Evolutionary conservation across 2,113 vertebrate species (phyloP).

Genomic region (Ceyx cyanopectus): DNA sequence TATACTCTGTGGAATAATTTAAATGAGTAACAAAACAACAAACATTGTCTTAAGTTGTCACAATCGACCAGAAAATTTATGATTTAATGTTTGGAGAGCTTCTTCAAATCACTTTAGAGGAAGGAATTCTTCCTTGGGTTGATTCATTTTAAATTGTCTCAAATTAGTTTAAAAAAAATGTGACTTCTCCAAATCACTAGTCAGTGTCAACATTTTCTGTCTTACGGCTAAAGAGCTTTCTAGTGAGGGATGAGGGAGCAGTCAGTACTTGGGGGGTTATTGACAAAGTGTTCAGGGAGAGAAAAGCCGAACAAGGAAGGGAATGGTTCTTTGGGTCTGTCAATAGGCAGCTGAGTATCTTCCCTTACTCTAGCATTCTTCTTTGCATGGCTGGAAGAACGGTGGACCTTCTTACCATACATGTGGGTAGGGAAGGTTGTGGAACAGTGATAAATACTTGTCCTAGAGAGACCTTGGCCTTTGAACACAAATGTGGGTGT

Average conservation of each 20-base stretch:
- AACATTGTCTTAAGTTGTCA: conserved; percentile 5
- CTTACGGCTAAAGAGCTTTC: neutral
- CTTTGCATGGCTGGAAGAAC: neutral
- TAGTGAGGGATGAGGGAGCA: neutral
- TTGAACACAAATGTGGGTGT: neutral
- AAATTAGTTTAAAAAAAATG: neutral
- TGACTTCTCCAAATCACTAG: neutral
- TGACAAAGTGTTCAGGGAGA: neutral
- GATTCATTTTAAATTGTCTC: neutral
- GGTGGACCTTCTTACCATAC: neutral
- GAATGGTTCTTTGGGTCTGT: neutral
- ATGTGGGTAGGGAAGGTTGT: neutral
- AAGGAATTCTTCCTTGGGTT: neutral
- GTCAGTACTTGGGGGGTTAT: neutral
- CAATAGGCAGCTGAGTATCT: neutral
- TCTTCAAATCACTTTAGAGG: neutral
- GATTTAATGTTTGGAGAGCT: neutral
- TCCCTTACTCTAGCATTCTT: neutral
- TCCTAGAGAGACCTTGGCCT: neutral
- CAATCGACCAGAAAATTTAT: conserved; percentile 4
- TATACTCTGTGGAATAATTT: neutral
- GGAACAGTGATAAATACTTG: neutral
- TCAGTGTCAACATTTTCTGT: neutral
- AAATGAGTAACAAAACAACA: neutral
- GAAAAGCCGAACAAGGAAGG: neutral